These are phyloP conservation scores for Pseudolaguvia tuberculata DNA, from an alignment of 2,113 vertebrate species.

Conservation along the genomic window DNA sequence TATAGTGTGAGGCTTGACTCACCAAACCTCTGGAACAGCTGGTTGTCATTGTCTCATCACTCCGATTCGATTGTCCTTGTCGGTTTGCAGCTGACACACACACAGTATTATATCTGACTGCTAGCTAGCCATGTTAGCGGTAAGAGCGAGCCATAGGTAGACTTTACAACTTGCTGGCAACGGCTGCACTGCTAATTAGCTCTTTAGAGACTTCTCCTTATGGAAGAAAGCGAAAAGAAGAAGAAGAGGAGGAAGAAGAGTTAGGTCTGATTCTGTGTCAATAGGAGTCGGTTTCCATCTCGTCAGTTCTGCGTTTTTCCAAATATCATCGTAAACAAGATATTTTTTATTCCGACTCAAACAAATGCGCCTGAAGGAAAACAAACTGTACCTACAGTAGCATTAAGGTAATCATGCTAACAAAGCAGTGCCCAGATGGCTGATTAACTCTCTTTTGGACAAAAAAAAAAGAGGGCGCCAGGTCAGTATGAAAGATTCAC, in stretches of 20 bases:
- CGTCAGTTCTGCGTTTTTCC: neutral
- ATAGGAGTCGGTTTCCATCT: slow-evolving; percentile 30
- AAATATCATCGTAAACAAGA: slow-evolving; percentile 38
- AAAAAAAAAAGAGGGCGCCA: slow-evolving; percentile 44
- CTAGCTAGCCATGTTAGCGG: slow-evolving; percentile 63
- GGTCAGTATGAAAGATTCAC: slow-evolving; percentile 78
- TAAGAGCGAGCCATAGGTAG: slow-evolving; percentile 46
- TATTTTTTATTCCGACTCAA: slow-evolving; percentile 6
- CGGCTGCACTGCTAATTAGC: slow-evolving; percentile 96
- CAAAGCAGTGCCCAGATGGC: slow-evolving; percentile 42
- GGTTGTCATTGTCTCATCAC: slow-evolving; percentile 65
- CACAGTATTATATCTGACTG: slow-evolving; percentile 79
- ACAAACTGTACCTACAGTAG: neutral
- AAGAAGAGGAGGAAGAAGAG: slow-evolving; percentile 54
- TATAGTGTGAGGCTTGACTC: too few species aligned
- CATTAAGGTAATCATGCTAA: slow-evolving; percentile 51
- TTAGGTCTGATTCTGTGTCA: slow-evolving; percentile 34
- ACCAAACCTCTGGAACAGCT: slow-evolving; percentile 62
- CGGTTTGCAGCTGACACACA: slow-evolving; percentile 60
- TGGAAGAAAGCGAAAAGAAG: slow-evolving; percentile 72
- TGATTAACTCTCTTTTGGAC: slow-evolving; percentile 60
- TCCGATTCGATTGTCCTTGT: slow-evolving; percentile 87
- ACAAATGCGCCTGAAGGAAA: neutral
- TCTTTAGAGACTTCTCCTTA: slow-evolving; percentile 99
- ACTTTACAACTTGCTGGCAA: slow-evolving; percentile 84